Evolutionary conservation across 2,888 invertebrate species (phyloP).

Genomic region (Drosophila aldrichi): DNA sequence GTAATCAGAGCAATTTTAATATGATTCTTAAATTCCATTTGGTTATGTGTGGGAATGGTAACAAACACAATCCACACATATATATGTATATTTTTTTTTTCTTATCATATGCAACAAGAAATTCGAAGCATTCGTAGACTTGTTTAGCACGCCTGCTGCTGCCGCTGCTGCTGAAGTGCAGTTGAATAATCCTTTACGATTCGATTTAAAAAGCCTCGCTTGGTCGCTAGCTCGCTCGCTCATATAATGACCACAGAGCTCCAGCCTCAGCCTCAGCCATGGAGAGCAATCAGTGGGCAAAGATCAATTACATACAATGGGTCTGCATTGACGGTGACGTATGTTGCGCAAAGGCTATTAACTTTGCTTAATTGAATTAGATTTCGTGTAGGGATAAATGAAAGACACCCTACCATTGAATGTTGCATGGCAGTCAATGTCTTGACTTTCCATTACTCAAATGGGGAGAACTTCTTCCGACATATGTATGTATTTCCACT

Average conservation of each 20-base stretch:
- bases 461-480: not conserved
- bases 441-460: slow-evolving; percentile 12
- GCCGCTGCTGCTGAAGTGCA: not conserved
- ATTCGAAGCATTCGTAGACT: slow-evolving; percentile 6
- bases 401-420: slow-evolving; percentile 55
- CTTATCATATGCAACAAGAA: slow-evolving; percentile 13
- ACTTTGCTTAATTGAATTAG: slow-evolving; percentile 77
- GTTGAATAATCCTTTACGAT: slow-evolving; percentile 13
- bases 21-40: slow-evolving; percentile 6
- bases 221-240: not conserved
- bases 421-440: not conserved
- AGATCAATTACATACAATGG: slow-evolving; percentile 69
- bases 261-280: slow-evolving; percentile 21
- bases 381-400: slow-evolving; percentile 70
- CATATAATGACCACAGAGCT: slow-evolving; percentile 37
- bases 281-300: slow-evolving; percentile 62
- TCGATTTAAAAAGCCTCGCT: slow-evolving; percentile 4
- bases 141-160: slow-evolving; percentile 13
- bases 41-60: slow-evolving; percentile 5
- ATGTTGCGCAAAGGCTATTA: slow-evolving; percentile 72
- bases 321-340: slow-evolving; percentile 54
- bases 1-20: slow-evolving; percentile 10
- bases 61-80: slow-evolving; percentile 7
- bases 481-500: not conserved
- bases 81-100: not conserved